Evolutionary conservation across 2,113 vertebrate genomes (phyloP), one percentile per base, ranked within the genome.

Genomic region (Micronycteris hirsuta): DNA sequence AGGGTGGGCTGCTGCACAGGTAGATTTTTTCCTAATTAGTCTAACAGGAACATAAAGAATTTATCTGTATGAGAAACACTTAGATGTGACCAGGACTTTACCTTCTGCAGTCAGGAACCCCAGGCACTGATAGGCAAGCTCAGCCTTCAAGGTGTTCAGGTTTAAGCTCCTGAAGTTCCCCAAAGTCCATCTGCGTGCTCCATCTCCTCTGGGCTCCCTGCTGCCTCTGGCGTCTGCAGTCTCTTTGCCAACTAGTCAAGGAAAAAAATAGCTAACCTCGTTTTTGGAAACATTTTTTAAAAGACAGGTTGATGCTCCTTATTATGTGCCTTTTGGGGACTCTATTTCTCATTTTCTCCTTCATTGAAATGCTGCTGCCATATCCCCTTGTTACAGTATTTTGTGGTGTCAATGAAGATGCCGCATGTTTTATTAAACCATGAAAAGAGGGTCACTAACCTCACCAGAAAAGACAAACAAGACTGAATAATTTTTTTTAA

Each of bases 401-500:
- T 80, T 19, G 19, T 47, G 10, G 63, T 31, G 24, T 83, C 65
- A 24, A 24, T 5, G 24, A 85, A 88, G 81, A 56, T 49, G 52
- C 31, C 4, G 13, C 19, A 26, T 58, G 38, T 54, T 82, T 33
- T 56, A 83, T 80, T 56, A 74, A 63, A 90, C 33, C 31, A 41
- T n/a, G 33, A 88, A 89, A 65, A 43, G 43, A 76, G 73, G 24
- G n/a, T 38, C 33, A 16, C 56, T 56, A 24, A 47, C 31, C 15
- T 96, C 73, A 65, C n/a, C 68, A 19, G 15, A 31, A 78, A 88
- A 91, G 68, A 82, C 61, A 43, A 47, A 58, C 56, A 78, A 54
- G 63, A 41, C 20, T 4, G 56, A 70, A n/a, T 70, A 45, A 61
- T 85, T 89, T 86, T 8, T 52, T 65, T n/a, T n/a, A n/a, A n/a